These are phyloP conservation scores for Anser cygnoides DNA, from an alignment of 2,113 vertebrate genomes.

Conservation along the genomic window DNA sequence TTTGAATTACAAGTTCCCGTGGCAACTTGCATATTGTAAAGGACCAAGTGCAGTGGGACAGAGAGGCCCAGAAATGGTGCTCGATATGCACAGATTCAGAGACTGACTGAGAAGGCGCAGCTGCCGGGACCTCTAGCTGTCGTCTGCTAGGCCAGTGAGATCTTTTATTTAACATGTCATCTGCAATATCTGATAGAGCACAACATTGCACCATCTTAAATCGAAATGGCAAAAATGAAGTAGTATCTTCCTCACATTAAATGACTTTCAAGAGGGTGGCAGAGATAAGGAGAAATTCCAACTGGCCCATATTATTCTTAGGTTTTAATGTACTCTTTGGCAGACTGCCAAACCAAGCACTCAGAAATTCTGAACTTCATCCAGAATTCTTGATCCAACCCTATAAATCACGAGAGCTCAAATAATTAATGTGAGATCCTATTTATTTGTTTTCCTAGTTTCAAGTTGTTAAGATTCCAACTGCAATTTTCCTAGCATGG, in stretches of 20 bases:
- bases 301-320: neutral
- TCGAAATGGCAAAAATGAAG: neutral
- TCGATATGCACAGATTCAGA: fast-evolving
- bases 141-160: neutral
- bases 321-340: neutral
- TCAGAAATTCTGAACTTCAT: neutral
- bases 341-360: neutral
- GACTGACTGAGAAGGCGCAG: neutral
- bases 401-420: neutral
- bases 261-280: neutral
- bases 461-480: neutral
- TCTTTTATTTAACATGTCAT: neutral
- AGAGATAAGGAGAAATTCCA: neutral
- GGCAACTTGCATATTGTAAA: neutral
- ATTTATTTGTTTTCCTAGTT: neutral
- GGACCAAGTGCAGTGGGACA: neutral
- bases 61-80: neutral
- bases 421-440: neutral
- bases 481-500: neutral
- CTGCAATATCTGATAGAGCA: neutral
- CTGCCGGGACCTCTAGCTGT: neutral
- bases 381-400: neutral
- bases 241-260: neutral
- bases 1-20: neutral
- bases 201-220: neutral